A percentile compares a stretch with the other conserved stretches of the same genome.
These are phyloP conservation scores for Melanostoma scalare DNA, from an alignment of 2,888 invertebrate genomes.

Conservation along the genomic window DNA sequence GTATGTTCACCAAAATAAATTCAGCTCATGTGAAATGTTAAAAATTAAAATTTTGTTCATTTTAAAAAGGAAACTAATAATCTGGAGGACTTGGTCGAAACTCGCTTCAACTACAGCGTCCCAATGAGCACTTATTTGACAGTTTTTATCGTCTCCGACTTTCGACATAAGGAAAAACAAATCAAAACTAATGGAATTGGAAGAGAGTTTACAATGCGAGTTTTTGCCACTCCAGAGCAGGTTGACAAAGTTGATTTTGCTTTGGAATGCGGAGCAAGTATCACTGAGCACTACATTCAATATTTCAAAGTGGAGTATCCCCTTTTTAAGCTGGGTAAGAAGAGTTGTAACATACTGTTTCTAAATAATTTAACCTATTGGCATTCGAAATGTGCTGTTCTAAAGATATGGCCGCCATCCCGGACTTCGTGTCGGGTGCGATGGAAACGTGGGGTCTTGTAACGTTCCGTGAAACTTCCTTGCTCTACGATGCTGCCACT, in stretches of 20 bases:
- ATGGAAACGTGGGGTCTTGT: slow-evolving; percentile 99
- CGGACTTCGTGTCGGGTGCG: slow-evolving; percentile 87
- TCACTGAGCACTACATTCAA: slow-evolving; percentile 91
- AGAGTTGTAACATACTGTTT: neutral
- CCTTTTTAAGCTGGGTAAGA: slow-evolving; percentile 92
- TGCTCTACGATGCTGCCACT: slow-evolving; percentile 88
- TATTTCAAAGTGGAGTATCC: slow-evolving; percentile 94
- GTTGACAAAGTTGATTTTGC: slow-evolving; percentile 91
- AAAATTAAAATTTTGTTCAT: no score
- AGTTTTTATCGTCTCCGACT: slow-evolving; percentile 96
- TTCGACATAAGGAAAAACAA: slow-evolving; percentile 83
- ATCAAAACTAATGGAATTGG: slow-evolving; percentile 84
- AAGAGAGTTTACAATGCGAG: slow-evolving; percentile 86
- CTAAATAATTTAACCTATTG: slow-evolving; percentile 46
- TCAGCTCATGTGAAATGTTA: no score
- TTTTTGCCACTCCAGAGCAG: slow-evolving; percentile 90
- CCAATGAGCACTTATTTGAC: slow-evolving; percentile 97
- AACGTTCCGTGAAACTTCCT: slow-evolving; percentile 93
- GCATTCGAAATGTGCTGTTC: neutral
- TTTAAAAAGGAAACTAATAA: slow-evolving; percentile 14
- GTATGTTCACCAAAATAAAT: slow-evolving; percentile 78
- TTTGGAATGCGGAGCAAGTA: slow-evolving; percentile 87
- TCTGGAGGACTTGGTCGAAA: slow-evolving; percentile 84
- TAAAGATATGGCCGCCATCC: slow-evolving; percentile 81
- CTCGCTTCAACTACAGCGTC: slow-evolving; percentile 90